Percentiles rank a stretch among this genome's conserved stretches.
These are phyloP conservation scores for Peromyscus melanophrys DNA, from an alignment of 2,797 vertebrate species.

Conservation along the genomic window DNA sequence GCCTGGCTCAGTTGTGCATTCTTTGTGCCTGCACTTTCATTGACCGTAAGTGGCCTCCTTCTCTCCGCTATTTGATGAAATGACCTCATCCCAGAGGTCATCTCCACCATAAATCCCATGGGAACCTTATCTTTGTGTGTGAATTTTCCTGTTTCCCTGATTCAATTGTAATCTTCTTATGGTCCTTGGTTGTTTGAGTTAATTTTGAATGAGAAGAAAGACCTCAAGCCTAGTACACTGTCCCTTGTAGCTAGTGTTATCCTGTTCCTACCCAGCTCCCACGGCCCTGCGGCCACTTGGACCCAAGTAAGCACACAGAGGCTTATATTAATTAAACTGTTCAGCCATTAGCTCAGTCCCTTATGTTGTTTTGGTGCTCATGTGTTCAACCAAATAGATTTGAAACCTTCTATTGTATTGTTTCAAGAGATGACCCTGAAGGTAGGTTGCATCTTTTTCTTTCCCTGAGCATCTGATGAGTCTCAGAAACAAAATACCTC, in stretches of 20 bases:
- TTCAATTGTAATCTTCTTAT: background rate
- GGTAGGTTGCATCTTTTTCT: background rate
- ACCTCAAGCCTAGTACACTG: background rate
- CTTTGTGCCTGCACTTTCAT: background rate
- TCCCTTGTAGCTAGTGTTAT: background rate
- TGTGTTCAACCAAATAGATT: background rate
- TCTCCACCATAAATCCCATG: background rate
- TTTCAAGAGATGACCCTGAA: background rate
- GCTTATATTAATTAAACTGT: too few relatives aligned
- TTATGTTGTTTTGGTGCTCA: background rate
- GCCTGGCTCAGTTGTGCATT: background rate
- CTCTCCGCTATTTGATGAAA: background rate
- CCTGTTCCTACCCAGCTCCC: too few relatives aligned
- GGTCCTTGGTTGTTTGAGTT: background rate
- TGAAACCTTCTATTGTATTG: background rate
- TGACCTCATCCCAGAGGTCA: too few relatives aligned
- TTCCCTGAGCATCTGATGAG: background rate
- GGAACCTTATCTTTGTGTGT: background rate
- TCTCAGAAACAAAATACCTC: background rate
- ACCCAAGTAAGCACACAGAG: too few relatives aligned
- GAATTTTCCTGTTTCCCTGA: background rate
- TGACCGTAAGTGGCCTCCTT: background rate
- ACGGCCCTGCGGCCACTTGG: too few relatives aligned
- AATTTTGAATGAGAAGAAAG: background rate
- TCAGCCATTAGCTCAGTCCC: background rate